Evolutionary conservation across 2,888 invertebrate species (phyloP), one percentile per base, ranked within the genome.

Genomic region (Mongoloraphidia duomilia): DNA sequence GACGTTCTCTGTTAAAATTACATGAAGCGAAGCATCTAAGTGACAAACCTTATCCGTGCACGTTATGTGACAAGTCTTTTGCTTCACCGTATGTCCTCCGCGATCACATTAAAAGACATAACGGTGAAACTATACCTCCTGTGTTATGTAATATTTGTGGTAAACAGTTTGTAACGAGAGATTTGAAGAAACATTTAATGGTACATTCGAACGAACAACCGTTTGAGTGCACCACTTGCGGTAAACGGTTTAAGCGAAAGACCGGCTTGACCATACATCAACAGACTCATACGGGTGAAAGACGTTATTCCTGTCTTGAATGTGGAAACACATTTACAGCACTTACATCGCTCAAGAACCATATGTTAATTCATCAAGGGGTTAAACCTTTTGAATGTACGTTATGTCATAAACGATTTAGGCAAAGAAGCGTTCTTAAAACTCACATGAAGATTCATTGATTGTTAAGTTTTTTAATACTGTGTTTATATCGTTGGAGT

Each of bases 141-240:
- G 26, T 26, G 26, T 26, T 26, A 26, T 52, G 52, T 34, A 46
- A 49, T 33, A 11, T 41, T 34, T 52, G 52, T 46, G 49, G 49
- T 37, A 50, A 50, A 48, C 38, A 38, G 39, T 50, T 50, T n/a
- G 33, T 40, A 17, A 50, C 48, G 5, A 42, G 44, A n/a, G 47
- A 42, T 2, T 39, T 53, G 13, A 48, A 41, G 11, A 52, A 46
- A 35, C 54, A 54, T 39, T 38, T 42, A 13, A 43, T 51, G 5
- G 50, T 51, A 6, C 54, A 54, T 43, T 46, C 50, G 8, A 53
- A 50, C 34, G 52, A 49, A 9, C 44, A 46, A 11, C 52, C 52
- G 1, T 53, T 39, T 34, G 49, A 42, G 11, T 54, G 54, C 38
- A 50, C 50, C 33, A 41, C 53, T 8, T 54, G 53, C 39, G 49